These are phyloP conservation scores for Mastigias papua DNA, from an alignment of 30 jellyfish, hydroid and myxozoan genomes.

Conservation along the genomic window DNA sequence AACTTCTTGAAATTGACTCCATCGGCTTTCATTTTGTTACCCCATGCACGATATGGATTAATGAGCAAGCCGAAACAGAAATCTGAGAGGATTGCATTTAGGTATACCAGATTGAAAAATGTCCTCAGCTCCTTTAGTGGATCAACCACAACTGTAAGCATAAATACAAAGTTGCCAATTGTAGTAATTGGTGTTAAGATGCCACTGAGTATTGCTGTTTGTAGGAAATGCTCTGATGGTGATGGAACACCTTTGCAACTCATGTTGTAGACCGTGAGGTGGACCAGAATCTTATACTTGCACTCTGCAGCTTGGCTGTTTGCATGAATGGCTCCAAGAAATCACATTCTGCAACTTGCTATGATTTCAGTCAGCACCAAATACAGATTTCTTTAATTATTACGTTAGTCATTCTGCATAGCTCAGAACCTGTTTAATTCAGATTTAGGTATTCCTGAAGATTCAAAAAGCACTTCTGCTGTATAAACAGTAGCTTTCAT, in stretches of 20 bases:
- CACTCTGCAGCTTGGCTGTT: too few species aligned
- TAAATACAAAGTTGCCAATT: slow-evolving; percentile 23
- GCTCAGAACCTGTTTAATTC: too few species aligned
- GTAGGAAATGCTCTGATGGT: slow-evolving; percentile 4
- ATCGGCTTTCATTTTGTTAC: slow-evolving; percentile 7
- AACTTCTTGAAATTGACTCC: slow-evolving; percentile 3
- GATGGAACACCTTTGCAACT: slow-evolving; percentile 46
- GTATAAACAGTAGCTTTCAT: too few species aligned
- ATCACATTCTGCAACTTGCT: too few species aligned
- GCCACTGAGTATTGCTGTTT: slow-evolving; percentile 13
- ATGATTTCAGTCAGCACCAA: too few species aligned
- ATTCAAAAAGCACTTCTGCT: too few species aligned
- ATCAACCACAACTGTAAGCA: slow-evolving; percentile 22
- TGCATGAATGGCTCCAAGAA: too few species aligned
- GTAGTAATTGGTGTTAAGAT: slow-evolving; percentile 17
- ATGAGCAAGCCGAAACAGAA: slow-evolving; percentile 25
- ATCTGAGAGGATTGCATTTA: slow-evolving; percentile 20
- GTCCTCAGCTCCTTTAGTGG: slow-evolving; percentile 42
- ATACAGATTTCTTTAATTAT: too few species aligned
- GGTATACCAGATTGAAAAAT: slow-evolving; percentile 9
- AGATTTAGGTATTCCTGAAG: too few species aligned
- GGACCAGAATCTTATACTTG: too few species aligned
- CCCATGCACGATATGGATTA: slow-evolving; percentile 50
- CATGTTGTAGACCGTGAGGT: background rate
- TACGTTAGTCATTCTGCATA: too few species aligned